Conservation (phyloP, 2,113 vertebrate genomes). For the Sturnus vulgaris region DNA sequence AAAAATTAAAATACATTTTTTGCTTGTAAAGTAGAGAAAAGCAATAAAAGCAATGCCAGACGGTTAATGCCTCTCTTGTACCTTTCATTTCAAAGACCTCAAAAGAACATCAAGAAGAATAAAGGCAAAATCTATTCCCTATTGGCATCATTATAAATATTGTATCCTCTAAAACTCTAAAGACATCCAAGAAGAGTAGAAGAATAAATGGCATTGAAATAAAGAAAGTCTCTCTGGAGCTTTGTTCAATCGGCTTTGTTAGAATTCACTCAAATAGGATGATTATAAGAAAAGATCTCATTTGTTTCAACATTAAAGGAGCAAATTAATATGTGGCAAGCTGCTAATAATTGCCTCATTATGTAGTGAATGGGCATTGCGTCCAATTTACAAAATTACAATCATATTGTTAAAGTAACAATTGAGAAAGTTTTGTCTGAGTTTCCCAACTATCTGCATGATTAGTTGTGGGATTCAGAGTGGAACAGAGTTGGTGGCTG, state of each 20-base stretch:
- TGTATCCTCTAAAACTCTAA: conserved; percentile 70
- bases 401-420: conserved; percentile 56
- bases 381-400: conserved; percentile 62
- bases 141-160: conserved; percentile 72
- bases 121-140: conserved; percentile 73
- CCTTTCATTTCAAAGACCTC: conserved; percentile 74
- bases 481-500: background rate
- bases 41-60: conserved; percentile 75
- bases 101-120: conserved; percentile 71
- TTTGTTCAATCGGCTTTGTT: conserved; percentile 69
- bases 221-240: conserved; percentile 68
- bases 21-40: conserved; percentile 64
- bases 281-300: conserved; percentile 75
- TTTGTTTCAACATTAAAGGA: conserved; percentile 74
- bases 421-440: conserved; percentile 50
- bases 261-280: conserved; percentile 71
- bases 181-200: conserved; percentile 55
- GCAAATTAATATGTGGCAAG: conserved; percentile 71
- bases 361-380: conserved; percentile 61
- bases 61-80: conserved; percentile 74
- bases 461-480: conserved; percentile 17
- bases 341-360: conserved; percentile 71
- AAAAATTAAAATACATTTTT: conserved; percentile 76
- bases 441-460: conserved; percentile 10
- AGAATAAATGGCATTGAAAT: conserved; percentile 69